A percentile compares a stretch with the other conserved stretches of the same genome.
These are phyloP conservation scores for Zophobas atratus DNA, from an alignment of 1,140 invertebrate genomes.

Conservation along the genomic window DNA sequence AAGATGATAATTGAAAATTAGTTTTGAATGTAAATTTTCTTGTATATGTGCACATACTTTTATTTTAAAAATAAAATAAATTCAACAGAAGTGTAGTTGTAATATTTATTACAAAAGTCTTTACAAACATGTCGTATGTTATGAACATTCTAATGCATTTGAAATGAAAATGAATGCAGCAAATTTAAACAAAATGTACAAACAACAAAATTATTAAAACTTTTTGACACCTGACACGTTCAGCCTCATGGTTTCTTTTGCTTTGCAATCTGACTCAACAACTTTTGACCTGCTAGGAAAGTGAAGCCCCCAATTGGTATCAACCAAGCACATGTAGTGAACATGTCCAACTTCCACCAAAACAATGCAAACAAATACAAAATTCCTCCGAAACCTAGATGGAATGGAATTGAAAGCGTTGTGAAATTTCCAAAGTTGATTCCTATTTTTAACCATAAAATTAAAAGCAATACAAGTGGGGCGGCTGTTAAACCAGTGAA, in stretches of 20 bases:
- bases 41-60: background rate
- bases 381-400: conserved; percentile 86
- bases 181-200: conserved; percentile 24
- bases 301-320: conserved; percentile 86
- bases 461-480: conserved; percentile 88
- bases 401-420: conserved; percentile 88
- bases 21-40: background rate
- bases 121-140: conserved; percentile 11
- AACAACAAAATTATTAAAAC: conserved; percentile 30
- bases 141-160: background rate
- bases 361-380: conserved; percentile 91
- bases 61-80: background rate
- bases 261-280: conserved; percentile 82
- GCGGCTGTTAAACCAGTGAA: conserved; percentile 89
- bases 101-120: conserved; percentile 25
- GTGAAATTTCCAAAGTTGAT: conserved; percentile 92
- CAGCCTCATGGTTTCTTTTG: conserved; percentile 55
- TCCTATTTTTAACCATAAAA: conserved; percentile 91
- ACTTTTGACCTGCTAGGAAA: conserved; percentile 93
- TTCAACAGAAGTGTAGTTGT: background rate
- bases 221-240: background rate
- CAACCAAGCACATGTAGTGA: conserved; percentile 93
- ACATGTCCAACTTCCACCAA: conserved; percentile 96
- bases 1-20: conserved; percentile 37
- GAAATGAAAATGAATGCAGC: background rate